These are phyloP conservation scores for Xenopus borealis DNA, from an alignment of 2,113 vertebrate genomes.

Conservation along the genomic window DNA sequence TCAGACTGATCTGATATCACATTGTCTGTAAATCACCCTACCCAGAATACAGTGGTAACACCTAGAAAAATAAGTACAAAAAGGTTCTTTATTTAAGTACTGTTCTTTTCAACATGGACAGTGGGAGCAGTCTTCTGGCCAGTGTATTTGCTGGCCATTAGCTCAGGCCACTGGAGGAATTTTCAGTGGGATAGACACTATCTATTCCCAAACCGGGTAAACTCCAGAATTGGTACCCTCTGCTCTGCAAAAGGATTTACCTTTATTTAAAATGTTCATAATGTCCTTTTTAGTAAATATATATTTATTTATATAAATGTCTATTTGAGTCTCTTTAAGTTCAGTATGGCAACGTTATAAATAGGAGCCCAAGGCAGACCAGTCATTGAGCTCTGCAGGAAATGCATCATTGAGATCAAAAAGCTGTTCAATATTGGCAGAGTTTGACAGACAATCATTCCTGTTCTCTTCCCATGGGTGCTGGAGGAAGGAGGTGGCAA, in stretches of 20 bases:
- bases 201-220: conserved; percentile 47
- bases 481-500: conserved; percentile 86
- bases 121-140: conserved; percentile 23
- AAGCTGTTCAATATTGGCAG: conserved; percentile 75
- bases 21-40: conserved; percentile 32
- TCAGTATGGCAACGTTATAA: conserved; percentile 58
- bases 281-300: conserved; percentile 10
- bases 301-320: conserved; percentile 4
- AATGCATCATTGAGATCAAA: conserved; percentile 74
- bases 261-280: conserved; percentile 6
- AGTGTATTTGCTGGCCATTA: conserved; percentile 30
- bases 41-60: conserved; percentile 17
- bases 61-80: conserved; percentile 55
- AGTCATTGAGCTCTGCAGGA: conserved; percentile 64
- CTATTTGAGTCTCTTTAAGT: conserved; percentile 8
- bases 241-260: conserved; percentile 16
- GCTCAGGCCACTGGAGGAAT: conserved; percentile 29
- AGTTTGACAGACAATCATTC: conserved; percentile 68
- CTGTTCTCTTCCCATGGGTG: conserved; percentile 81
- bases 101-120: conserved; percentile 3
- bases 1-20: conserved; percentile 48
- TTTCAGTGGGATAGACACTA: background rate
- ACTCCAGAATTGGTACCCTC: conserved; percentile 38
- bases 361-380: conserved; percentile 71
- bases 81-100: conserved; percentile 35